Conservation (phyloP, 23 tunicate genomes). For the Trididemnum miniatum region DNA sequence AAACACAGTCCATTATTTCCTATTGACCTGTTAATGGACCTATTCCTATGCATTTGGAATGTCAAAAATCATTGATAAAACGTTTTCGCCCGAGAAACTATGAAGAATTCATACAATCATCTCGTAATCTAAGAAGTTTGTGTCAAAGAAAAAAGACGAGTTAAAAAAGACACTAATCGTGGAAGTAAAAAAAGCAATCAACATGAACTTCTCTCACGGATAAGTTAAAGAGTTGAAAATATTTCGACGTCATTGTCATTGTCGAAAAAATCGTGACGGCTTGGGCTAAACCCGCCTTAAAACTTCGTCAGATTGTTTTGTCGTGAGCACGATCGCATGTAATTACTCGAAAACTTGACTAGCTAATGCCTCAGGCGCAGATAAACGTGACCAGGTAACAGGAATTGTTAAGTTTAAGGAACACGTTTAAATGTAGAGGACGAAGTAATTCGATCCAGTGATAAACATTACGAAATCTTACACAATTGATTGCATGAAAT, state of each 20-base stretch:
- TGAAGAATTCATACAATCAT: background rate
- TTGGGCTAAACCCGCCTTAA: background rate
- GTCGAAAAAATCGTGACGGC: constrained; percentile 9
- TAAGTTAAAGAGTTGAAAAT: background rate
- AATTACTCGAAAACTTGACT: background rate
- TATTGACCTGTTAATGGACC: background rate
- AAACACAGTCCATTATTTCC: background rate
- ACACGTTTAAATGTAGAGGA: background rate
- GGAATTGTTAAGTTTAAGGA: background rate
- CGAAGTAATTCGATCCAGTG: background rate
- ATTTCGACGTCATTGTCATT: background rate
- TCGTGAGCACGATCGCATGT: background rate
- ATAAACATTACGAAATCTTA: background rate
- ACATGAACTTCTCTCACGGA: constrained; percentile 17
- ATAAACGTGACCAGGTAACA: background rate
- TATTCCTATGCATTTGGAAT: background rate
- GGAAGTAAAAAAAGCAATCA: background rate
- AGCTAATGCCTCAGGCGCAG: background rate
- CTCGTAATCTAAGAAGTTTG: too few relatives aligned
- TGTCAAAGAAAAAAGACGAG: too few relatives aligned
- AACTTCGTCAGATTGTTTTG: constrained; percentile 6
- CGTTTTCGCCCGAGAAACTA: too few relatives aligned
- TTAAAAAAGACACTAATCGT: background rate
- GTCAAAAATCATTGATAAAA: too few relatives aligned
- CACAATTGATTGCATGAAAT: background rate